Base-by-base conservation (phyloP, 1,140 invertebrate species). In the Atopsyche davidsoni region DNA sequence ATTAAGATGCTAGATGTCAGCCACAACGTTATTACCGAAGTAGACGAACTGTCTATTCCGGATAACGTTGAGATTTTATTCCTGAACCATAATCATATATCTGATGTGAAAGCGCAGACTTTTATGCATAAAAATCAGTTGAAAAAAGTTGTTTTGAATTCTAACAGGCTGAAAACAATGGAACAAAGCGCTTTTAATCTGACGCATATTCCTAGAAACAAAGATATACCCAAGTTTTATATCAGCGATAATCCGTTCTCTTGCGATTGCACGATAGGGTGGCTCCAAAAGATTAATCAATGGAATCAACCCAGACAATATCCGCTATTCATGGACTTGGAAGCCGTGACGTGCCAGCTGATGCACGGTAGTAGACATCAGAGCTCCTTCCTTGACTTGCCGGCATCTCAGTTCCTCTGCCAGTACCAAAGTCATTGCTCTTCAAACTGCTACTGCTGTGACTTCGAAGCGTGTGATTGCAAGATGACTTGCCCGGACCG, bases 381-480 rank as follows among this genome's bases (percentile, higher is more conserved):
- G 21, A 78, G 87, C 40, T 84, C 86, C 4, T 68, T 92, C 34
- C 75, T 88, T 36, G 81, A 87, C 62, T 82, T 87, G 18, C 81
- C 85, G 60, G 75, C 85, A n/a, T 83, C 85, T 11, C 85, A 91
- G 60, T 92, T 92, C 65, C 73, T 93, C 45, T 93, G 89, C 69
- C 80, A 81, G 3, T 92, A 92, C 74, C 82, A 87, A 63, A 84
- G 83, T 14, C 89, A 92, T 64, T 93, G 89, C 67, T 90, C 89
- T 62, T 82, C 87, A 7, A 76, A 89, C 32, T 92, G 89, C 62
- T 87, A 89, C 61, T 92, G 89, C 65, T 93, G 89, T 64, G 88
- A 92, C 50, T 92, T 89, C 67, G 88, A 91, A 68, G 88, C 88
- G 19, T 93, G 89, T 64, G 88, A 91, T 63, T 92, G 89, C 61